These are phyloP conservation scores for Charadrius vociferus DNA, from an alignment of 2,113 vertebrate genomes.

Conservation along the genomic window DNA sequence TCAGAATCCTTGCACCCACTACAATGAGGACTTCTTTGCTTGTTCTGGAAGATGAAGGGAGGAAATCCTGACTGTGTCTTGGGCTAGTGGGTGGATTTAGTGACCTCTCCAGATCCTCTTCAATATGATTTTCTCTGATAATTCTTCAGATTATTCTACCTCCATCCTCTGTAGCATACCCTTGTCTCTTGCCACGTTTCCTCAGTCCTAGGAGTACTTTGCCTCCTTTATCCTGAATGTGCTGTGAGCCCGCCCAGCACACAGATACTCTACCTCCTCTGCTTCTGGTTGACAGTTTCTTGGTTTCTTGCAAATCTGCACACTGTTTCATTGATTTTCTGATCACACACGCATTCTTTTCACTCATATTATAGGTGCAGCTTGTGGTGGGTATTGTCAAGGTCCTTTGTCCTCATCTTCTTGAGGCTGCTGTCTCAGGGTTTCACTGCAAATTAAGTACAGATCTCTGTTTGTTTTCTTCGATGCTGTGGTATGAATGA, in stretches of 20 bases:
- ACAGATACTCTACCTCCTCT: neutral
- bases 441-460: constrained; percentile 7
- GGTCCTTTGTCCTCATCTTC: constrained; percentile 44
- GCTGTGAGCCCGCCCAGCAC: neutral
- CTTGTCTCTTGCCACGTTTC: neutral
- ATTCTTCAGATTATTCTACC: neutral
- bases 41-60: neutral
- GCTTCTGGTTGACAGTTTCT: neutral
- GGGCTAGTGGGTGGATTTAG: neutral
- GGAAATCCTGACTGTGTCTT: neutral
- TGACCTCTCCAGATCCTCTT: neutral
- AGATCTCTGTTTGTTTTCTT: constrained; percentile 43
- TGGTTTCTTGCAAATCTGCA: neutral
- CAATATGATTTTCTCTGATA: neutral
- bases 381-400: constrained; percentile 41
- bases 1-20: neutral
- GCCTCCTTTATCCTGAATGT: neutral
- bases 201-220: neutral
- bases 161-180: neutral
- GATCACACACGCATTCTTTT: constrained; percentile 40
- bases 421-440: constrained; percentile 8
- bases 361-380: constrained; percentile 34
- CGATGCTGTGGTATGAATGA: neutral
- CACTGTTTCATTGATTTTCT: constrained; percentile 60
- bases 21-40: neutral